Base-by-base conservation (phyloP, 2,113 vertebrate species). In the Seriola quinqueradiata region DNA sequence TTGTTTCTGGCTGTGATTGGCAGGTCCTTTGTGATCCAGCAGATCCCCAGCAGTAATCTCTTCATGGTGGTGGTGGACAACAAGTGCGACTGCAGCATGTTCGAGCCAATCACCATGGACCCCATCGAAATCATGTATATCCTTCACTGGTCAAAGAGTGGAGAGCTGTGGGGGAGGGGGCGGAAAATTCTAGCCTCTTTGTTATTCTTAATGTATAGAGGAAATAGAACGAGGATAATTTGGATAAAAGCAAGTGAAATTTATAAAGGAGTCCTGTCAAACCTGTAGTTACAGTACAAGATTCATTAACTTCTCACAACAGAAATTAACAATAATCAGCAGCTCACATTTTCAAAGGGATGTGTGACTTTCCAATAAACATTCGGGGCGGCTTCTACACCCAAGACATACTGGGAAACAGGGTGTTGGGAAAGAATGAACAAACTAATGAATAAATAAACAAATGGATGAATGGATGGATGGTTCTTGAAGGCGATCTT, bases 111-210 rank as follows among this genome's bases (percentile, higher is more conserved):
- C 91, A 99, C 97, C 77, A 99, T 99, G 98, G 97, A 97, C 3
- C 98, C 97, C 89, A 95, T 99, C 54, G 97, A 99, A 95, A 99
- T 99, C 92, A 98, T 98, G 93, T 99, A 99, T 99, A 99, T 99
- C 98, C 98, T 99, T 96, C 6, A 21, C 46, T 72, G 54, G 48
- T 2, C 40, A 75, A 34, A 64, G 50, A 23, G 9, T 32, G 14
- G 12, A 21, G 42, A 28, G 36, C 3, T 9, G 58, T 32, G 54
- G 32, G 25, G 12, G 34, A 36, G 34, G 34, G 34, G 28, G 28
- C 28, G 28, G 28, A 28, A 28, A 28, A 36, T 36, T 36, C 34
- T 36, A 36, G 34, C 6, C 34, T 36, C 34, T 36, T 28, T 70
- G 28, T 9, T 64, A 14, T 74, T 28, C 44, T 44, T n/a, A 61